Conservation (phyloP, 2,797 vertebrate genomes). For the Amazona finschi region DNA sequence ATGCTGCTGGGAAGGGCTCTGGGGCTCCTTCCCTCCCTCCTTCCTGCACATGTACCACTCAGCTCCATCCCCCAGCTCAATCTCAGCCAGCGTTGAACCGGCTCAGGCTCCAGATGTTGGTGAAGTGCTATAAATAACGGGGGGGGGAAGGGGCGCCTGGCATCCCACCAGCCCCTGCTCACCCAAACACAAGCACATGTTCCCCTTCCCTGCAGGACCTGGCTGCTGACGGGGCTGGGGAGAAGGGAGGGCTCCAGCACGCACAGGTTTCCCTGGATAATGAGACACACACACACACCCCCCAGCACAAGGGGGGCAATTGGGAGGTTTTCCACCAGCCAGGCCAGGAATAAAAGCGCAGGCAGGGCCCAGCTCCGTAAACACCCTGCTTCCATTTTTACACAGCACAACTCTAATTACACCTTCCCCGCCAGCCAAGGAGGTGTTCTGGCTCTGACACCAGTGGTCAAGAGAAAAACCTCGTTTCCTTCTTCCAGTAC, state of each 20-base stretch:
- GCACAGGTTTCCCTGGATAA: not conserved
- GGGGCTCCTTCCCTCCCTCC: not conserved
- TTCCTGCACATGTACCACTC: not conserved
- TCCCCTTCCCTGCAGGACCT: not conserved
- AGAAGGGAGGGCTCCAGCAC: not conserved
- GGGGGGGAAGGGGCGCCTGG: not conserved
- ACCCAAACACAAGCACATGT: constrained; percentile 16
- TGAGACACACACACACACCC: not conserved
- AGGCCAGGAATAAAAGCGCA: not conserved
- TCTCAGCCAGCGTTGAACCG: not conserved
- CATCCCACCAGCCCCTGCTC: not conserved
- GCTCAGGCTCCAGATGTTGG: constrained; percentile 52
- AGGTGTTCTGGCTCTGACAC: not conserved
- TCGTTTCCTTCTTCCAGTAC: fast-evolving
- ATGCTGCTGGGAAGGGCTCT: not conserved
- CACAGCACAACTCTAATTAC: not conserved
- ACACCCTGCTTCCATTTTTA: not conserved
- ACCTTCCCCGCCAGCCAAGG: fast-evolving
- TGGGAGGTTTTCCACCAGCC: not conserved
- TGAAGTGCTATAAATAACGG: constrained; percentile 35
- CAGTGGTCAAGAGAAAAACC: not conserved
- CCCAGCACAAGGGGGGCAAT: not conserved
- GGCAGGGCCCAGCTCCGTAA: not conserved
- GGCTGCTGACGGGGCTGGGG: not conserved
- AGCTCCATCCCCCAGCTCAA: not conserved